phyloP scores from a whole-genome alignment of 2,888 invertebrate genomes.

The Parascotia fuliginaria region DNA sequence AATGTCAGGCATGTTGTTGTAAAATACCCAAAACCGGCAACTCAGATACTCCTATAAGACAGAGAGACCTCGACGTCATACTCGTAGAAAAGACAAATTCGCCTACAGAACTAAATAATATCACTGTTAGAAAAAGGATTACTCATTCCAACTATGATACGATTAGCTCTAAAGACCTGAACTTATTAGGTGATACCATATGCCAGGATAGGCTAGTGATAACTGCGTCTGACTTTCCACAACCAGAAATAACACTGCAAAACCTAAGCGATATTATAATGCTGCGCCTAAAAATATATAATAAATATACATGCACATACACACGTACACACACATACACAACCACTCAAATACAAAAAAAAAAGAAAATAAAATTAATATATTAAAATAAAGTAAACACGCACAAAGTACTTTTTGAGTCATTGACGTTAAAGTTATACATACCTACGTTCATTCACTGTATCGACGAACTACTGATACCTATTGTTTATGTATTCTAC shows the following conservation, averaged over 20 bases:
- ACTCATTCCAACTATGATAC: background rate
- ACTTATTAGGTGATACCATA: background rate
- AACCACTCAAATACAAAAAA: too few relatives aligned
- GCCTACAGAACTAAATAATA: background rate
- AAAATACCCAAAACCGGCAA: slow-evolving; percentile 1
- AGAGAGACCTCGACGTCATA: background rate
- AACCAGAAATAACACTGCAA: background rate
- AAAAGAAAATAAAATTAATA: too few relatives aligned
- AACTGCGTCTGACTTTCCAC: too few relatives aligned
- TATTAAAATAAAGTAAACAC: too few relatives aligned
- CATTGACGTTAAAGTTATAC: too few relatives aligned
- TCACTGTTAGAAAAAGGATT: background rate
- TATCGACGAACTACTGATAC: too few relatives aligned
- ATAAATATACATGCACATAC: too few relatives aligned
- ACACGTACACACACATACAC: too few relatives aligned
- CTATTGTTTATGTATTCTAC: too few relatives aligned
- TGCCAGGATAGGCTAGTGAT: background rate
- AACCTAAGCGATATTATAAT: background rate
- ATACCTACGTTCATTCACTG: too few relatives aligned
- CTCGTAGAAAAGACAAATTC: background rate
- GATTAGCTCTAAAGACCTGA: background rate
- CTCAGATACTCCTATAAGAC: background rate
- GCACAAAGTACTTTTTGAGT: too few relatives aligned
- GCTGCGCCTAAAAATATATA: too few relatives aligned
- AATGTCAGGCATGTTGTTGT: background rate